phyloP scores from a whole-genome alignment of 2,888 invertebrate species.

The Chromoteleia sp. region DNA sequence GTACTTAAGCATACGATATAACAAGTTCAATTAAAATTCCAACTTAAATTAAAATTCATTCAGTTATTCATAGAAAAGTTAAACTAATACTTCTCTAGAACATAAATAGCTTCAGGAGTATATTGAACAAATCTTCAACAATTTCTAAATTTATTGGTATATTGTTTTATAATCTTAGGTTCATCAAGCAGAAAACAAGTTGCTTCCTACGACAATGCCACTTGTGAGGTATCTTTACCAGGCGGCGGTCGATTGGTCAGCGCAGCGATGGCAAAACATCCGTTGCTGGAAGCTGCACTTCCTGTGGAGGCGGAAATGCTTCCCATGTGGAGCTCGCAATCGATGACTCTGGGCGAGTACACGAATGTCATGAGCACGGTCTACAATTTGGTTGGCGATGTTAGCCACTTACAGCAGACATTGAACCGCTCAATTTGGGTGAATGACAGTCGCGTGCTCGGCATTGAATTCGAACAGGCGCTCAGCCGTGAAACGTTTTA shows the following conservation, averaged over 20 bases:
- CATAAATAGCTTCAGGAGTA: too few relatives aligned
- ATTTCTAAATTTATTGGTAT: too few relatives aligned
- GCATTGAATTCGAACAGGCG: slow-evolving; percentile 96
- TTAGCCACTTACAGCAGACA: slow-evolving; percentile 93
- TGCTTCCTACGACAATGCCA: slow-evolving; percentile 91
- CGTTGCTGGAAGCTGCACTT: slow-evolving; percentile 92
- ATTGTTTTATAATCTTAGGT: slow-evolving; percentile 65
- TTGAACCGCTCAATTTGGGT: slow-evolving; percentile 94
- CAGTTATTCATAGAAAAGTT: too few relatives aligned
- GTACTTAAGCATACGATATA: slow-evolving; percentile 77
- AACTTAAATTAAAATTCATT: too few relatives aligned
- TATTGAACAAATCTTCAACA: too few relatives aligned
- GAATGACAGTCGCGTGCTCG: slow-evolving; percentile 94
- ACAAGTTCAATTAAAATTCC: too few relatives aligned
- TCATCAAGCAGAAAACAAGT: slow-evolving; percentile 90
- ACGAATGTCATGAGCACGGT: slow-evolving; percentile 92
- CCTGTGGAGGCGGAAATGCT: slow-evolving; percentile 96
- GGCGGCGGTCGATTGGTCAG: slow-evolving; percentile 91
- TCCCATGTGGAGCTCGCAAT: slow-evolving; percentile 95
- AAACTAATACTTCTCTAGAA: too few relatives aligned
- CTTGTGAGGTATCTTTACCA: slow-evolving; percentile 90
- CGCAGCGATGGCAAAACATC: slow-evolving; percentile 92
- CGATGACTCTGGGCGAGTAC: slow-evolving; percentile 91
- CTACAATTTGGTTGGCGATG: slow-evolving; percentile 93
- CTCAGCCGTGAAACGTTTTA: slow-evolving; percentile 96